These are phyloP conservation scores for Aramus guarauna DNA, from an alignment of 2,113 vertebrate species.

Conservation along the genomic window DNA sequence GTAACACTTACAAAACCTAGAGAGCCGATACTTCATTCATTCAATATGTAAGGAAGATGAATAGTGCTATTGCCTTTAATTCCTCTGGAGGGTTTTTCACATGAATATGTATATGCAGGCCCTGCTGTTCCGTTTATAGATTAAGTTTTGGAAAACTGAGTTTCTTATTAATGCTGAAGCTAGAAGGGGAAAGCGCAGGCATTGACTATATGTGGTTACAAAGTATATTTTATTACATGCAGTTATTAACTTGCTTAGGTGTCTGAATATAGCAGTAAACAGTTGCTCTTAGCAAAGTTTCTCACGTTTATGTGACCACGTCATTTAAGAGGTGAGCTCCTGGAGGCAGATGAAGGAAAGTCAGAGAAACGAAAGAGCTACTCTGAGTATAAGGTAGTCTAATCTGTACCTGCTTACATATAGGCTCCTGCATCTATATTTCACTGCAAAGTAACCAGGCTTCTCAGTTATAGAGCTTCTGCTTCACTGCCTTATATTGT, in stretches of 20 bases:
- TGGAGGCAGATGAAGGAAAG: neutral
- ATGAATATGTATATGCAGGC: constrained; percentile 26
- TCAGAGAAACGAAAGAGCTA: neutral
- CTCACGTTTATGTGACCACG: neutral
- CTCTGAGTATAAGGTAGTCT: neutral
- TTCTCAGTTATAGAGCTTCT: neutral
- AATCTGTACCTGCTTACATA: neutral
- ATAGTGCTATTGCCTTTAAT: constrained; percentile 9
- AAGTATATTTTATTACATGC: neutral
- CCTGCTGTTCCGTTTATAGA: constrained; percentile 8
- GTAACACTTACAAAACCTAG: neutral
- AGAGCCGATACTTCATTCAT: neutral
- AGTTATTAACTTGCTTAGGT: neutral
- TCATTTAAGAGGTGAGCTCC: neutral
- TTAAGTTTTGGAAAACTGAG: neutral
- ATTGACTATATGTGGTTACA: neutral
- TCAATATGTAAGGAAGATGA: neutral
- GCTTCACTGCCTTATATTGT: neutral
- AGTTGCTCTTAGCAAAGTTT: neutral
- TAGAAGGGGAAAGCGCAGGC: neutral
- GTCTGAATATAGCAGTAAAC: neutral
- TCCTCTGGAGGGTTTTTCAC: constrained; percentile 6
- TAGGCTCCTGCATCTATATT: neutral
- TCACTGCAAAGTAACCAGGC: neutral
- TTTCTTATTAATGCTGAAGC: neutral